Percentiles rank a stretch among this genome's conserved stretches.
Evolutionary conservation across 1,140 invertebrate genomes (phyloP).

Genomic region (Hermatobates lingyangjiaoensis): DNA sequence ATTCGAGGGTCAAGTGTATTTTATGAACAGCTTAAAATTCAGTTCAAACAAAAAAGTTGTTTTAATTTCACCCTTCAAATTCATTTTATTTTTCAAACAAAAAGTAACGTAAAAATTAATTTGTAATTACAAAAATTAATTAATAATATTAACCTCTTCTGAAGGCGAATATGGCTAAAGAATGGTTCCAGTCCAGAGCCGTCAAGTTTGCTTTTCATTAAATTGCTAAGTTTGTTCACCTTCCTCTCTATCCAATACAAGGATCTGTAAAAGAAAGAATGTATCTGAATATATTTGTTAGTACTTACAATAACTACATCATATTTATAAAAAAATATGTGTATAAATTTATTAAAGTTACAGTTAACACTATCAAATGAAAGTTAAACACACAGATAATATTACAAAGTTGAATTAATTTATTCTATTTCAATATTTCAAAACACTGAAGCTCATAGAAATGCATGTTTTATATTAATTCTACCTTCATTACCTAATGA

Average conservation of each 20-base stretch:
- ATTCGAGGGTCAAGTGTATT: no score
- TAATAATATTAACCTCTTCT: background rate
- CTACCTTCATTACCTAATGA: no score
- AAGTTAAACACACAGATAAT: no score
- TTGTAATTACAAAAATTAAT: background rate
- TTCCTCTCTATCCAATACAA: slow-evolving; percentile 50
- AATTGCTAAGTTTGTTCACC: slow-evolving; percentile 28
- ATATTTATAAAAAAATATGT: no score
- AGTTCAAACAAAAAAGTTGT: slow-evolving; percentile 35
- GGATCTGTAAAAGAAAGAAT: slow-evolving; percentile 29
- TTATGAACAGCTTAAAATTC: slow-evolving; percentile 32
- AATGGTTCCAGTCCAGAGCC: slow-evolving; percentile 35
- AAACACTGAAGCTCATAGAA: no score
- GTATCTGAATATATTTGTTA: background rate
- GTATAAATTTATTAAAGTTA: no score
- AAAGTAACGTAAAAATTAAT: no score
- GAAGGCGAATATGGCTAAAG: slow-evolving; percentile 23
- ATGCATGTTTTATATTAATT: no score
- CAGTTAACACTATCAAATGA: no score
- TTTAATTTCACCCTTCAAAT: background rate
- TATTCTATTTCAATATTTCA: no score
- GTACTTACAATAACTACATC: background rate
- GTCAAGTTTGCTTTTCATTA: slow-evolving; percentile 40
- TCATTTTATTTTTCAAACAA: no score
- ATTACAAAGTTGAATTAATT: no score